Evolutionary conservation across 2,113 vertebrate species (phyloP), one percentile per base, ranked within the genome.

Genomic region (Panurus biarmicus): DNA sequence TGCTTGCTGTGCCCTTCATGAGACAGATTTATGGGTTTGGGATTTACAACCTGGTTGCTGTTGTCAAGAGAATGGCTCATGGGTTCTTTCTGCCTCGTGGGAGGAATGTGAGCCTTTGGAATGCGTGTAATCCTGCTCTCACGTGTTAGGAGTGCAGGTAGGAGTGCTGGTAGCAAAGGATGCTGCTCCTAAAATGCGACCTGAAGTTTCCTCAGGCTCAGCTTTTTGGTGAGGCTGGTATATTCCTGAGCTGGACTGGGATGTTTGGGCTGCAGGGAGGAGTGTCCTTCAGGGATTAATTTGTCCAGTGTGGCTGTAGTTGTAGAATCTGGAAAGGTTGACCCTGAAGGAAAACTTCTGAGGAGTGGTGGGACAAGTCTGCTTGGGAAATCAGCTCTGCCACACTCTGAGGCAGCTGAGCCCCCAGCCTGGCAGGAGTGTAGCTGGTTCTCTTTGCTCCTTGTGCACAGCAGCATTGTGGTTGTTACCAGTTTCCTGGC

Each of bases 81-180:
- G 45, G 60, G 14, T 85, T 53, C 24, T 40, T 75, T 6, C 36
- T 53, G 71, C 57, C 17, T 76, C 10, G 28, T 16, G 31, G 71
- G 73, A 53, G 85, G 26, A 9, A 22, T 20, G n/a, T 5, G 22
- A 84, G 26, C 50, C 24, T 65, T 69, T 47, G 54, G 24, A 57
- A 15, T 9, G 6, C 0, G 1, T 36, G 19, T n/a, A 31, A 44
- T 44, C 35, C 10, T 5, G 20, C 74, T 85, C 22, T 78, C 4
- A 3, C 33, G 12, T 56, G 66, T 11, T 50, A 44, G 29, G 18
- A 80, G 11, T 14, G 62, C 0, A 0, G 10, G 38, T 23, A 53
- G 14, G 31, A 14, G 12, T 14, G 26, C 48, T 44, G 29, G 11
- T 31, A 35, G 45, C 26, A 53, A 54, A 83, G 26, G 36, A 83